Base-by-base conservation (phyloP, 2,797 vertebrate species). In the Naso thynnoides region DNA sequence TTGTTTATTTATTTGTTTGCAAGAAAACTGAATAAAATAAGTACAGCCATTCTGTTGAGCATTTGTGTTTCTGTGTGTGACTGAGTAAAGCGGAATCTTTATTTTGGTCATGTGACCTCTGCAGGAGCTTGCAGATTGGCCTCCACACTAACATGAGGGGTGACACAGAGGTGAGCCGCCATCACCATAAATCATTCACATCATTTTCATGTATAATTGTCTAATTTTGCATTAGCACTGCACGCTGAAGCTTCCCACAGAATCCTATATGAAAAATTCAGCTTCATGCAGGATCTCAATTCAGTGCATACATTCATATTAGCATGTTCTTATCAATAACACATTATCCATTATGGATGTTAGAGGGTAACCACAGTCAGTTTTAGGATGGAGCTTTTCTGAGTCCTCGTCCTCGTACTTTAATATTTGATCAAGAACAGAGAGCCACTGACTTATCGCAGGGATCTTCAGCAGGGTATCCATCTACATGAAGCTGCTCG, bases 371-470 rank as follows among this genome's bases (percentile, higher is more conserved):
- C 54, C 19, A 23, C 36, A 76, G 70, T 29, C 68, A 45, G 77
- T 57, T 60, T 73, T 56, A 61, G 71, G 67, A 76, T 31, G 50
- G 67, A 72, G 76, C 62, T 69, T 21, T 82, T 75, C 11, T 23
- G 74, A 52, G 69, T 78, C 78, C 68, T 5, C 74, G 6, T 55
- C 44, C 70, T 82, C 57, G 57, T 15, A 19, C 71, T 65, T 91
- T 78, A 90, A 91, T 89, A 92, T 91, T 92, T 91, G 73, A 91
- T 89, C 48, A 52, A 47, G 78, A 82, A 11, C 69, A 78, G 73
- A 78, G 69, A 76, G 64, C 69, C 26, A 4, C 56, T 74, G 78
- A 78, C 55, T n/a, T 63, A 65, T 59, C 54, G 44, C 26, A 45
- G 42, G 66, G 60, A 76, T 76, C 79, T 82, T 78, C 79, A 39